These are phyloP conservation scores for Microctenopoma lineatum DNA, from an alignment of 2,797 vertebrate species.

Conservation along the genomic window DNA sequence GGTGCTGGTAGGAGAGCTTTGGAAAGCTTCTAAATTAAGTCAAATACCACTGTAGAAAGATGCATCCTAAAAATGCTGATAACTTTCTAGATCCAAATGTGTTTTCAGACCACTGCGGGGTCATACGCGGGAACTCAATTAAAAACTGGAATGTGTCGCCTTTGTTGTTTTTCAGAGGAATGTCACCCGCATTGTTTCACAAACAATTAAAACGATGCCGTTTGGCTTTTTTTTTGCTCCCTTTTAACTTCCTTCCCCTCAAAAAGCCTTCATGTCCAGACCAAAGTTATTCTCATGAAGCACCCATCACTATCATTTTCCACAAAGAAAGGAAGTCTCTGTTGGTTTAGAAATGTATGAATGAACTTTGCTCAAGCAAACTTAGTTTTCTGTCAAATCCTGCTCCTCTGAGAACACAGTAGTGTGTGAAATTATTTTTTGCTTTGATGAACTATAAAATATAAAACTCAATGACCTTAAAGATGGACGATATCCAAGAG, in stretches of 20 bases:
- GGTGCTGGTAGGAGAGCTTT: neutral
- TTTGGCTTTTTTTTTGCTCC: constrained; percentile 19
- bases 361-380: constrained; percentile 45
- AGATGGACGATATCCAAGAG: constrained; percentile 25
- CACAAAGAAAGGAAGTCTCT: constrained; percentile 30
- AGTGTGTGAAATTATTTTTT: constrained; percentile 33
- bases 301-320: constrained; percentile 51
- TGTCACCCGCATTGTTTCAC: constrained; percentile 71
- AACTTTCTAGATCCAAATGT: constrained; percentile 55
- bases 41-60: constrained; percentile 4
- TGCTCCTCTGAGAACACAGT: constrained; percentile 8
- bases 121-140: constrained; percentile 58
- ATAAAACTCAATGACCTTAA: constrained; percentile 17
- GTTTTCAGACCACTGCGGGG: constrained; percentile 51
- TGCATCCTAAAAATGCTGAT: constrained; percentile 45
- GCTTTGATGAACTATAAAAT: constrained; percentile 48
- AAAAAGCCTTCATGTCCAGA: constrained; percentile 61
- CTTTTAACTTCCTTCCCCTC: constrained; percentile 62
- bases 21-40: neutral
- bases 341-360: constrained; percentile 45
- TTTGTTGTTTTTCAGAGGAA: constrained; percentile 76
- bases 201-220: constrained; percentile 71
- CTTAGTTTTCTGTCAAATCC: constrained; percentile 30
- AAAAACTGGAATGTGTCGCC: constrained; percentile 76
- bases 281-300: constrained; percentile 55